These are phyloP conservation scores for Eupithecia dodoneata DNA, from an alignment of 2,888 invertebrate species.

Conservation along the genomic window DNA sequence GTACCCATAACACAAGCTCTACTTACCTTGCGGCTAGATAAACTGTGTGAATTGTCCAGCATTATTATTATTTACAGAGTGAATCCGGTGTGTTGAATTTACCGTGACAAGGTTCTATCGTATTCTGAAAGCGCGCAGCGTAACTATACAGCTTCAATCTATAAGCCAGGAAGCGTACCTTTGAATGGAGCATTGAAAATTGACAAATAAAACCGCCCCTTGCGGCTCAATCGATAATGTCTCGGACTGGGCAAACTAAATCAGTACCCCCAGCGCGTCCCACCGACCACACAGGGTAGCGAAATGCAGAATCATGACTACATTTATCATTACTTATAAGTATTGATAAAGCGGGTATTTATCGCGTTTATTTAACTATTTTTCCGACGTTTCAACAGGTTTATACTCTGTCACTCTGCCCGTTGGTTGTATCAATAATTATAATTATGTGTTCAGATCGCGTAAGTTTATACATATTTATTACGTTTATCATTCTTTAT, in stretches of 20 bases:
- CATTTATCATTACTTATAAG: not conserved
- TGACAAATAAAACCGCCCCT: constrained; percentile 51
- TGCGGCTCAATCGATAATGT: constrained; percentile 64
- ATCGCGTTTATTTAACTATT: no score
- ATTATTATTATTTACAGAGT: no score
- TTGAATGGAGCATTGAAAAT: constrained; percentile 43
- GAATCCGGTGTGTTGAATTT: not conserved
- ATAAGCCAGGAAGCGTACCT: constrained; percentile 43
- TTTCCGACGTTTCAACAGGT: no score
- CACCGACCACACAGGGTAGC: constrained; percentile 2
- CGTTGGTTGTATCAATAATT: no score
- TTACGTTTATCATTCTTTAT: not conserved
- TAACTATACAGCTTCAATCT: constrained; percentile 36
- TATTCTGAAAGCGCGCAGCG: not conserved
- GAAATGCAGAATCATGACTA: not conserved
- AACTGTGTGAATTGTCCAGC: no score
- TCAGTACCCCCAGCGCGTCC: constrained; percentile 47
- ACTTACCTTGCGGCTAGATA: no score
- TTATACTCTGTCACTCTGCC: no score
- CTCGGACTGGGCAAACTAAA: constrained; percentile 66
- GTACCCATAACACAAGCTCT: no score
- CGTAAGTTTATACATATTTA: no score
- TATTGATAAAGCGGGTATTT: no score
- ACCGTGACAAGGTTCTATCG: not conserved
- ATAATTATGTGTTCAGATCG: no score